phyloP scores from a whole-genome alignment of 2,888 invertebrate genomes.

The Sialis fuliginosa region DNA sequence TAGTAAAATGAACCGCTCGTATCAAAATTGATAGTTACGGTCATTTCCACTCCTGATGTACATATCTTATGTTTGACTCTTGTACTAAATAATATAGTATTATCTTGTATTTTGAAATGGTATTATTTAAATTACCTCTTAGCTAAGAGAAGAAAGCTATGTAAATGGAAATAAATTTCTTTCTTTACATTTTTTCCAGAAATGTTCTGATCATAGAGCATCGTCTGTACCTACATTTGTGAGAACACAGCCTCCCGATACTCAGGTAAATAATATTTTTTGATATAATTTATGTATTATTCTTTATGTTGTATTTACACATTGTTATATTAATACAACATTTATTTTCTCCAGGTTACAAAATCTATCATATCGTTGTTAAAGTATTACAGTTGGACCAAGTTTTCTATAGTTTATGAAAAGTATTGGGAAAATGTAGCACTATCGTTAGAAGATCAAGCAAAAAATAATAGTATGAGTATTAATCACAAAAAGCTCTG shows the following conservation, averaged over 20 bases:
- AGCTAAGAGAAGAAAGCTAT: no score
- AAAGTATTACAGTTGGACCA: constrained; percentile 82
- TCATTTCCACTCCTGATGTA: no score
- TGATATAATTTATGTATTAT: not conserved
- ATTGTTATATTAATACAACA: not conserved
- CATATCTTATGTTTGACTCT: no score
- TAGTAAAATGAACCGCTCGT: no score
- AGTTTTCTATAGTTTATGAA: constrained; percentile 79
- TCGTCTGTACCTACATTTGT: constrained; percentile 82
- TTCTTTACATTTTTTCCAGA: constrained; percentile 40
- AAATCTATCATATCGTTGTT: constrained; percentile 87
- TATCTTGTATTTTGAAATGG: no score
- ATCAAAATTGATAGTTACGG: no score
- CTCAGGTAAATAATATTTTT: constrained; percentile 41
- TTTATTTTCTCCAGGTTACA: constrained; percentile 47
- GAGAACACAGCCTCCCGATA: constrained; percentile 84
- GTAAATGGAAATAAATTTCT: no score
- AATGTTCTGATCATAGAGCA: constrained; percentile 84
- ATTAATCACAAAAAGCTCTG: constrained; percentile 61
- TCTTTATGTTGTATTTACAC: not conserved
- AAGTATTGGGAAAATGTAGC: constrained; percentile 70
- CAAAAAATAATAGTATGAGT: constrained; percentile 59
- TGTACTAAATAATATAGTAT: no score
- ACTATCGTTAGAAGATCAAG: constrained; percentile 58
- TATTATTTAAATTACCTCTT: no score